phyloP scores from a whole-genome alignment of 2,113 vertebrate species.

The Ochotona princeps region DNA sequence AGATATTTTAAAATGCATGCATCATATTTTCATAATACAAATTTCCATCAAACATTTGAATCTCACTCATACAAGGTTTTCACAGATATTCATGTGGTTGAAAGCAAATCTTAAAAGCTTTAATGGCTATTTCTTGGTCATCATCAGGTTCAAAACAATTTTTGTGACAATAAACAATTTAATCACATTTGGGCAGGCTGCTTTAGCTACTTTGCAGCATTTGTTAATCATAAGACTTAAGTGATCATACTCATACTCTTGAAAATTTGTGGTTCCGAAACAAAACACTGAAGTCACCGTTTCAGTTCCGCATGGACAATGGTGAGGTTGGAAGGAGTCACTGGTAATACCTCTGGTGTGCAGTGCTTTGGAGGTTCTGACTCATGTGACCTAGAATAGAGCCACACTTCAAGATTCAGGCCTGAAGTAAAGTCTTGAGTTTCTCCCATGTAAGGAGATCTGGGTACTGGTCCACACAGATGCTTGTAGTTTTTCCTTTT shows the following conservation, averaged over 20 bases:
- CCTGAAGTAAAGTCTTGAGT: neutral
- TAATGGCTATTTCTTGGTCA: conserved; percentile 17
- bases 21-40: too few relatives aligned
- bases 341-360: neutral
- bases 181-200: neutral
- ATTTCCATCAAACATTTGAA: too few relatives aligned
- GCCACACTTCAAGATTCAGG: neutral
- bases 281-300: neutral
- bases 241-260: neutral
- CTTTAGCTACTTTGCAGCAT: neutral
- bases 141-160: neutral
- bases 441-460: neutral
- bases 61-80: neutral
- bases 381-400: neutral
- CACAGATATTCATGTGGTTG: neutral
- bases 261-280: neutral
- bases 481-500: neutral
- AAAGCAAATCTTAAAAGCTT: neutral
- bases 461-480: neutral
- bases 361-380: neutral
- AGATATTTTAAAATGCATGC: too few relatives aligned
- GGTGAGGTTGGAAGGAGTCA: neutral
- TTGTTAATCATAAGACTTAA: neutral
- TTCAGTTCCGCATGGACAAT: neutral
- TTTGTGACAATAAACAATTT: neutral